Evolutionary conservation across 2,888 invertebrate genomes (phyloP), one percentile per base, ranked within the genome.

Genomic region (Mimas tiliae): DNA sequence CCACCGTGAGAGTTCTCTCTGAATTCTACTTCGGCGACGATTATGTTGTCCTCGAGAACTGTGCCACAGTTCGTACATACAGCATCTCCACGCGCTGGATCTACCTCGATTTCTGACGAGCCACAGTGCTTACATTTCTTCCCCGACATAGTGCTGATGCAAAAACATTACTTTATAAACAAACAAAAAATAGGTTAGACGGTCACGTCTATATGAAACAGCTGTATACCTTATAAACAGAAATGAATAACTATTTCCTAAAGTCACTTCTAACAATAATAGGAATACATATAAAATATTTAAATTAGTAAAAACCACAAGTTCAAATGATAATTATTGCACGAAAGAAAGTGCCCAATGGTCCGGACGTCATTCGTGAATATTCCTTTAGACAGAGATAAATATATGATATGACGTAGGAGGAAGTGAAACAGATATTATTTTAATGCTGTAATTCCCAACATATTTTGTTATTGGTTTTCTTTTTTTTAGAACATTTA

Each of bases 21-120:
- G 83, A 99, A 99, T 87, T 98, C 98, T 51, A 99, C 96, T 87
- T 99, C 99, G 1, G 98, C 97, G 33, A 99, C 99, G 82, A 99
- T 99, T 65, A 98, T 96, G 79, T 97, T 98, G 82, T 99, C 98
- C 86, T 99, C 99, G 16, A 99, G 92, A 1, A 99, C 99, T 8
- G 97, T 96, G 34, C 99, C 99, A 91, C 99, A 99, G 82, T 96
- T 96, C 34, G 98, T 99, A 87, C 99, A 99, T 0, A 99, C 98
- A 11, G 97, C 97, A 94, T 99, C 98, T 47, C 99, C 99, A 79
- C 99, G 95, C 27, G 97, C 96, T 68, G 98, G 97, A 88, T 99
- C 99, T 69, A 97, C 97, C 90, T 99, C 99, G 69, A 99, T 98
- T 71, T 98, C 98, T 6, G 97, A 96, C 50, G 97, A 97, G 14